These are phyloP conservation scores for Scleropages formosus DNA, from an alignment of 2,797 vertebrate species.

Conservation along the genomic window DNA sequence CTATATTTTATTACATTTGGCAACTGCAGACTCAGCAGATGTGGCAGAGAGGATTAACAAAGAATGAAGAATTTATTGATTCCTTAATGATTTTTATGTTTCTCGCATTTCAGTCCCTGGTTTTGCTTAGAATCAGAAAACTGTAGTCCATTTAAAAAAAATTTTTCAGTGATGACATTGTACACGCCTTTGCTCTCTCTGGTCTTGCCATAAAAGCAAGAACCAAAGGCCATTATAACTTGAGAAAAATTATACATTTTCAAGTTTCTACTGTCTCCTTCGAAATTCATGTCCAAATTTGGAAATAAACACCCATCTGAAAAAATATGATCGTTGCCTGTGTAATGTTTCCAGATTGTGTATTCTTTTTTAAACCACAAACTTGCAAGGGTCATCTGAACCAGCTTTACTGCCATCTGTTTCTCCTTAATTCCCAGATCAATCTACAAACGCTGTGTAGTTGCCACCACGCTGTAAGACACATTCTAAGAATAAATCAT, in stretches of 20 bases:
- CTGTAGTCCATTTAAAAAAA: background rate
- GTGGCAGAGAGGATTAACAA: background rate
- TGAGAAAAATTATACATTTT: background rate
- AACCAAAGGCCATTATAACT: too few species aligned
- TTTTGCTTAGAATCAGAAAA: background rate
- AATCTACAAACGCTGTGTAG: too few species aligned
- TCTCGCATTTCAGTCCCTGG: background rate
- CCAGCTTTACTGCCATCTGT: slow-evolving; percentile 21
- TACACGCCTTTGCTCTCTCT: background rate
- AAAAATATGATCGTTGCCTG: background rate
- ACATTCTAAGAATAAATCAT: too few species aligned
- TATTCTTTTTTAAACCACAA: slow-evolving; percentile 4
- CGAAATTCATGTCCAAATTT: slow-evolving; percentile 6
- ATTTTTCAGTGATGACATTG: too few species aligned
- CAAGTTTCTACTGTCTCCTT: background rate
- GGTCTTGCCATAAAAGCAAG: too few species aligned
- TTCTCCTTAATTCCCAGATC: slow-evolving; percentile 1
- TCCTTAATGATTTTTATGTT: background rate
- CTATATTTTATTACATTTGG: background rate
- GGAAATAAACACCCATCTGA: slow-evolving; percentile 1
- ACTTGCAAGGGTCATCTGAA: slow-evolving; percentile 18
- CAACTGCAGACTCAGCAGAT: background rate
- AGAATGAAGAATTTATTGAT: background rate
- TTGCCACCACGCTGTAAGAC: too few species aligned
- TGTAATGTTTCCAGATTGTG: background rate